Evolutionary conservation across 2,888 invertebrate genomes (phyloP), one percentile per base, ranked within the genome.

Genomic region (Sthenelais limicola): DNA sequence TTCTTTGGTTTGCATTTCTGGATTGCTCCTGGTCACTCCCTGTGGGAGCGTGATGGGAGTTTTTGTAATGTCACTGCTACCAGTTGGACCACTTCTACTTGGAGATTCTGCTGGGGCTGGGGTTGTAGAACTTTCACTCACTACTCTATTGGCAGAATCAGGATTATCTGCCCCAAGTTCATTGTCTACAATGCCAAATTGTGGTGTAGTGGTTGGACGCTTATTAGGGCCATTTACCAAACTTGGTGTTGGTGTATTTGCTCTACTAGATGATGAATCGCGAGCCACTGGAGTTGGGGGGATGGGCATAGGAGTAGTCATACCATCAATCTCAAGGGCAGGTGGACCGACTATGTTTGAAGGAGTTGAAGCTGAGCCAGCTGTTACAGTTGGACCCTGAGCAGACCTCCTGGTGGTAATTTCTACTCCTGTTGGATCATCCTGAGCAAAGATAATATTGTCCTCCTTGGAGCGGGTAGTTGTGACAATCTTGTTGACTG

Each of bases 131-230:
- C 32, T 18, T 3, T 38, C 26, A n/a, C 15, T 15, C 26, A 38
- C n/a, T 1, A 62, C 62, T 35, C 62, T 62, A 21, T 62, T 62
- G n/a, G 1, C 62, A 24, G 62, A 62, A 1, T 62, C 62, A 38
- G 62, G 62, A 35, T 38, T 62, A 24, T 62, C 62, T 4, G 62
- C 62, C 24, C 43, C 43, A 28, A 62, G 35, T 15, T 62, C 62
- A 38, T 62, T 62, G 4, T 38, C 62, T 12, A 35, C 62, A 21
- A 38, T 12, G 21, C 51, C 51, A 21, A 51, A 51, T n/a, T n/a
- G n/a, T n/a, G n/a, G n/a, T n/a, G n/a, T n/a, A n/a, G n/a, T n/a
- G n/a, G n/a, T n/a, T n/a, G n/a, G n/a, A n/a, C 38, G 5, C n/a
- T 32, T n/a, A n/a, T 32, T 35, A 43, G 24, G 2, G 9, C 24